phyloP scores from a whole-genome alignment of 1,140 invertebrate species.

The Rhizoglyphus robini region DNA sequence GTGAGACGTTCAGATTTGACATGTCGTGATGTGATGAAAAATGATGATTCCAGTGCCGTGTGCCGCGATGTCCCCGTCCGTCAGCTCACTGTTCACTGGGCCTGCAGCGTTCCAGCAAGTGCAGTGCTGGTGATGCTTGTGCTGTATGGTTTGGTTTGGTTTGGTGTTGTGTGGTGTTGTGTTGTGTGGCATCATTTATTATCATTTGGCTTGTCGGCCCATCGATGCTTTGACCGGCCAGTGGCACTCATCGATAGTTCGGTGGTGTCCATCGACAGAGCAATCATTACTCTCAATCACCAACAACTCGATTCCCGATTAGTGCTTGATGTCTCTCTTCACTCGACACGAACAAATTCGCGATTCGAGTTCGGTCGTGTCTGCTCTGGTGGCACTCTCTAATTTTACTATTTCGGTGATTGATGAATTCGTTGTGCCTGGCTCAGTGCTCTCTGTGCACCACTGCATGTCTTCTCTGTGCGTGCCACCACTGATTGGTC shows the following conservation, averaged over 20 bases:
- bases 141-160: too few species aligned
- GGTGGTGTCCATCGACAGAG: slow-evolving; percentile 4
- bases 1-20: neutral
- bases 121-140: neutral
- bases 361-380: neutral
- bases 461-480: neutral
- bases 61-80: neutral
- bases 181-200: slow-evolving; percentile 15
- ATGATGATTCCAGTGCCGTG: slow-evolving; percentile 6
- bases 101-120: neutral
- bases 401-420: slow-evolving; percentile 14
- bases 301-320: slow-evolving; percentile 2
- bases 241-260: neutral
- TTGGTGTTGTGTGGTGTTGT: neutral
- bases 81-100: neutral
- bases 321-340: slow-evolving; percentile 6
- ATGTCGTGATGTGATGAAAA: slow-evolving; percentile 11
- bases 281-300: slow-evolving; percentile 14
- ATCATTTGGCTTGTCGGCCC: slow-evolving; percentile 7
- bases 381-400: neutral
- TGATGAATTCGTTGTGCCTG: slow-evolving; percentile 8
- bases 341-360: neutral
- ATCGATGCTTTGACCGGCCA: slow-evolving; percentile 5
- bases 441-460: neutral
- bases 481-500: slow-evolving; percentile 6